phyloP scores from a whole-genome alignment of 2,797 vertebrate species.

The Onychomys torridus region DNA sequence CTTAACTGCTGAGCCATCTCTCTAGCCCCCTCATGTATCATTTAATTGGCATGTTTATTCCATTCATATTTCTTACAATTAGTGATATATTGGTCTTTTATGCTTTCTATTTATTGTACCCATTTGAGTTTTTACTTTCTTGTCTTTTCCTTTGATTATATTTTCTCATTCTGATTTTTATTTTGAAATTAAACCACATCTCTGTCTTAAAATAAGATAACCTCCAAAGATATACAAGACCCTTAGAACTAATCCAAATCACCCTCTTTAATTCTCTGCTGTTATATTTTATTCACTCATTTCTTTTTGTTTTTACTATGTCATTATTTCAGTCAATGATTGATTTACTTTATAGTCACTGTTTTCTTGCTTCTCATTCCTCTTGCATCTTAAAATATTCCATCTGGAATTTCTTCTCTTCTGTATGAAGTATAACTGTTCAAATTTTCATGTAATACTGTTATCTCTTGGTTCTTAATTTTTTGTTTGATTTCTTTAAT shows the following conservation, averaged over 20 bases:
- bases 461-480: background rate
- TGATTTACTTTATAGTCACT: background rate
- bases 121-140: background rate
- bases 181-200: slow-evolving; percentile 21
- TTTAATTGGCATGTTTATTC: background rate
- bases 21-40: background rate
- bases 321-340: no score
- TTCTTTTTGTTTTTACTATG: background rate
- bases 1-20: no score
- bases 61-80: background rate
- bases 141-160: slow-evolving; percentile 10
- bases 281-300: no score
- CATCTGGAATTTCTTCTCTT: background rate
- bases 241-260: background rate
- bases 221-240: background rate
- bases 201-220: slow-evolving; percentile 7
- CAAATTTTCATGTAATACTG: background rate
- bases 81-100: background rate
- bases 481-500: background rate
- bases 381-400: background rate
- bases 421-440: background rate
- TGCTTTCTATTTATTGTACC: background rate
- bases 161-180: slow-evolving; percentile 9
- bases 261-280: background rate
- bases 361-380: background rate